Conservation (phyloP, 2,113 vertebrate species). For the Petromus typicus region DNA sequence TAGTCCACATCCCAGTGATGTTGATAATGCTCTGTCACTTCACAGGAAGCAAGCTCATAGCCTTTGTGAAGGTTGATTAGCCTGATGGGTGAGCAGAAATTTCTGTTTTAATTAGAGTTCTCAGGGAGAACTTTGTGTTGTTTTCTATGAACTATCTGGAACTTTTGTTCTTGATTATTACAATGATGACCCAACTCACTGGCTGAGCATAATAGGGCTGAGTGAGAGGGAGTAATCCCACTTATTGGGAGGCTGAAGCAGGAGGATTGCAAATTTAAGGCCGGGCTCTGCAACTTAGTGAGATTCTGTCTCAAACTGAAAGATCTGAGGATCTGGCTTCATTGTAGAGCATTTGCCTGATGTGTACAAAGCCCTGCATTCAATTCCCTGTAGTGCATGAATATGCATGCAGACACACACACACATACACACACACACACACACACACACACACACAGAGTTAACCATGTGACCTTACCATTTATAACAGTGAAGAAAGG, state of each 20-base stretch:
- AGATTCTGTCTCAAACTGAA: neutral
- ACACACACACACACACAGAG: neutral
- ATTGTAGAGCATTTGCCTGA: neutral
- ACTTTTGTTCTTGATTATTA: neutral
- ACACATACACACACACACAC: too few species aligned
- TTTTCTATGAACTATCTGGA: neutral
- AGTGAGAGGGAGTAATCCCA: too few species aligned
- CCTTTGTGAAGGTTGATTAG: neutral
- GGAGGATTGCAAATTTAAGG: neutral
- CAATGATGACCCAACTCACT: neutral
- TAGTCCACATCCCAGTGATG: neutral
- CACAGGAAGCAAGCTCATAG: neutral
- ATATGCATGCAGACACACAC: too few species aligned
- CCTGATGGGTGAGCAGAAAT: neutral
- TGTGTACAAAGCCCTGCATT: neutral
- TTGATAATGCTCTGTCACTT: neutral
- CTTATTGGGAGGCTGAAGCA: neutral
- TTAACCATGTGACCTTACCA: slow-evolving; percentile 11
- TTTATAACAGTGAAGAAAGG: neutral
- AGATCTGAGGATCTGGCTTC: neutral
- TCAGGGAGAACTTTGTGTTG: neutral
- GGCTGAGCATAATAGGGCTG: neutral
- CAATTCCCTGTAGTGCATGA: neutral
- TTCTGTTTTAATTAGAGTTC: slow-evolving; percentile 22
- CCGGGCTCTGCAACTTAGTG: neutral